Base-by-base conservation (phyloP, 2,888 invertebrate genomes). In the Oegoconia quadripuncta region DNA sequence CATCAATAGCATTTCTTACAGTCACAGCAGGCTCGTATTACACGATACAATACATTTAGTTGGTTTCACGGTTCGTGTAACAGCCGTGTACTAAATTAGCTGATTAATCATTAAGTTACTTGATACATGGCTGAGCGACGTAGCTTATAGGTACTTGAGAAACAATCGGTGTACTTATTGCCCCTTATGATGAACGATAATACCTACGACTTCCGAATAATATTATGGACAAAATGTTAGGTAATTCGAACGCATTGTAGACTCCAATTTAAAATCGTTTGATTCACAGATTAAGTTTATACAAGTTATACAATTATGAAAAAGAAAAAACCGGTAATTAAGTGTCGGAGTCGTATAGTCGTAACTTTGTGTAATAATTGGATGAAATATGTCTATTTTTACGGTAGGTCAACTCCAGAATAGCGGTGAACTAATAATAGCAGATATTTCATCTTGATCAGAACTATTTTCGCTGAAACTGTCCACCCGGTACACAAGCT, bases 101-200 rank as follows among this genome's bases (percentile, higher is more conserved):
- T 58, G 61, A 64, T 52, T 54, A 55, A 58, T 51, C 50, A 59
- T 55, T 60, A 47, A 53, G 48, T 59, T 48, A 55, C 48, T 55
- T 53, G 58, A 61, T 62, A 58, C 53, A 48, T 39, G 50, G 60
- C 53, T 54, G 55, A 48, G 51, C 54, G 53, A 57, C 53, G 54
- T 50, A 52, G 52, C n/a, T n/a, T n/a, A n/a, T n/a, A n/a, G n/a
- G 50, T 39, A 55, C 59, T 65, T 49, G 59, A 60, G 66, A 59
- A 70, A 70, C 65, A 69, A 69, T 61, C 53, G 59, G 43, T 47
- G 48, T 47, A 44, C 42, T 37, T 49, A 52, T 54, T 60, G 47
- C 59, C 51, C 8, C 20, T 6, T 8, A 20, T 20, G 8, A 6
- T 20, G 8, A 6, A 20, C 20, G 20, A 6, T 6, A 20, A 8